A percentile compares a stretch with the other conserved stretches of the same genome.
These are phyloP conservation scores for Agrotis puta DNA, from an alignment of 2,888 invertebrate genomes.

Conservation along the genomic window DNA sequence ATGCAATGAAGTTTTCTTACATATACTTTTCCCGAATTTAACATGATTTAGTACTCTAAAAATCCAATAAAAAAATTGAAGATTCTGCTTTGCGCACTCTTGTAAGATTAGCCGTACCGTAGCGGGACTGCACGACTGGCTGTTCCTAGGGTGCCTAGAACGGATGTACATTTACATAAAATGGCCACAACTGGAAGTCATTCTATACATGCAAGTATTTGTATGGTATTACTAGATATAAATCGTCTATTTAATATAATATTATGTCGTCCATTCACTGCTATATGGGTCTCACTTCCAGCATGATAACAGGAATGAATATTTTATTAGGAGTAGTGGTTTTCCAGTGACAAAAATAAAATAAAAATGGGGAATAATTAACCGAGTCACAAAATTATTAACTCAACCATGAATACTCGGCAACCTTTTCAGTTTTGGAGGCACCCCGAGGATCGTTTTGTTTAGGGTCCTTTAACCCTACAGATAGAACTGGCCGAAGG, in stretches of 20 bases:
- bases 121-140: not conserved
- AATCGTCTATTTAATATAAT: slow-evolving; percentile 7
- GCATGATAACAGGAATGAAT: slow-evolving; percentile 12
- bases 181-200: not conserved
- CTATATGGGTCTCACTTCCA: slow-evolving; percentile 21
- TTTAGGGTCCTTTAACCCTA: too few relatives aligned
- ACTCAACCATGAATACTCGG: too few relatives aligned
- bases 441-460: too few relatives aligned
- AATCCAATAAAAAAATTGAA: too few relatives aligned
- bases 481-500: too few relatives aligned
- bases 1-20: too few relatives aligned
- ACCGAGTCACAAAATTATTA: too few relatives aligned
- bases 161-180: slow-evolving; percentile 31
- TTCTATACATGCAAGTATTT: slow-evolving; percentile 27
- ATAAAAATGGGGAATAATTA: too few relatives aligned
- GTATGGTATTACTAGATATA: slow-evolving; percentile 10
- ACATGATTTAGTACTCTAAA: too few relatives aligned
- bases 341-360: not conserved
- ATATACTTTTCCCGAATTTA: too few relatives aligned
- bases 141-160: not conserved
- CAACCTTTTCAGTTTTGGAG: too few relatives aligned
- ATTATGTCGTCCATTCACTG: not conserved
- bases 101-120: not conserved
- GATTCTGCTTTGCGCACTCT: too few relatives aligned
- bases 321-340: not conserved